Evolutionary conservation across 1,140 invertebrate genomes (phyloP).

Genomic region (Oryctes rhinoceros): DNA sequence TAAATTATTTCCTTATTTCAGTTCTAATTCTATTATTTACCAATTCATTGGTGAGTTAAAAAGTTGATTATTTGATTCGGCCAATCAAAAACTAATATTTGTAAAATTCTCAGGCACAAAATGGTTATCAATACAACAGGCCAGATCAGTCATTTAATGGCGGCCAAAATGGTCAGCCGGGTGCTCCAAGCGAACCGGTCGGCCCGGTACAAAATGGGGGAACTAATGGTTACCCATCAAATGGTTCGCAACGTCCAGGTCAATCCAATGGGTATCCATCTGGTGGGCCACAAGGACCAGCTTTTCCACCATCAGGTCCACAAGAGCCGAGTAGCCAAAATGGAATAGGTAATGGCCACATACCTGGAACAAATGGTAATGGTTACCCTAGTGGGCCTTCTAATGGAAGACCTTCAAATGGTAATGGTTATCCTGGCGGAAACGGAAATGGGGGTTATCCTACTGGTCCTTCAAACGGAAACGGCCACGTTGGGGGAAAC

Average conservation of each 20-base stretch:
- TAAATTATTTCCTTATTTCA: slow-evolving; percentile 1
- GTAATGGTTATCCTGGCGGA: slow-evolving; percentile 37
- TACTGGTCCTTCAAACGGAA: slow-evolving; percentile 8
- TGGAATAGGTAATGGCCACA: background rate
- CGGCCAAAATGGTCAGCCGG: slow-evolving; percentile 47
- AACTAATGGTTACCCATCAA: slow-evolving; percentile 28
- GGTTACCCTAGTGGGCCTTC: slow-evolving; percentile 17
- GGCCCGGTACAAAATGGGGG: background rate
- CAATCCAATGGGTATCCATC: slow-evolving; percentile 14
- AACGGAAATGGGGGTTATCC: slow-evolving; percentile 28
- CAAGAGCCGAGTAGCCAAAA: slow-evolving; percentile 37
- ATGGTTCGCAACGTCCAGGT: slow-evolving; percentile 33
- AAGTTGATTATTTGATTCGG: background rate
- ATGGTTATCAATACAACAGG: slow-evolving; percentile 67
- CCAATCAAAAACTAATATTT: background rate
- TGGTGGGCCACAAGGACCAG: slow-evolving; percentile 54
- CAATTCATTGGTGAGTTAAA: background rate
- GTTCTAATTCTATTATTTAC: background rate
- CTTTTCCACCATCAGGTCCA: slow-evolving; percentile 51
- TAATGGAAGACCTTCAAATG: background rate
- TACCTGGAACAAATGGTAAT: background rate
- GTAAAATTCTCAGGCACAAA: slow-evolving; percentile 50
- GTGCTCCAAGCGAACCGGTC: background rate
- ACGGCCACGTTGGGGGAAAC: slow-evolving; percentile 42
- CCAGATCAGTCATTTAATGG: slow-evolving; percentile 63